Evolutionary conservation across 2,797 vertebrate species (phyloP).

Genomic region (Allobates femoralis): DNA sequence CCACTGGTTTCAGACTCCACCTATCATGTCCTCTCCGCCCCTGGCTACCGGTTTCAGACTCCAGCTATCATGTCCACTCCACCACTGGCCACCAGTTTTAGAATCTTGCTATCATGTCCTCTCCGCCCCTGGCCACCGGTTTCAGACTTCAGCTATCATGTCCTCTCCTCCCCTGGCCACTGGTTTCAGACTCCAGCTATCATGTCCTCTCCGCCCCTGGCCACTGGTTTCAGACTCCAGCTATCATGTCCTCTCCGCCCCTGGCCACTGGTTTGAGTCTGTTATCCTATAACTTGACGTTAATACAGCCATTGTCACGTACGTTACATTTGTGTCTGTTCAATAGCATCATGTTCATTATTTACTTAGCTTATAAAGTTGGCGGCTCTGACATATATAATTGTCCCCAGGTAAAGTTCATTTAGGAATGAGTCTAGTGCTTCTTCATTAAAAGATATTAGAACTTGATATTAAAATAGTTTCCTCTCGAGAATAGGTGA

Average conservation of each 20-base stretch:
- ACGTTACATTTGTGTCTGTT: neutral
- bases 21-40: too few species aligned
- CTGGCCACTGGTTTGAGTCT: neutral
- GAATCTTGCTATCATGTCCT: too few species aligned
- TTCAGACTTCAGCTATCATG: neutral
- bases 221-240: neutral
- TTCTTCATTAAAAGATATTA: slow-evolving; percentile 45
- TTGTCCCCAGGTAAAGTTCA: slow-evolving; percentile 31
- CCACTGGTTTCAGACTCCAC: neutral
- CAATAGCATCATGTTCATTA: neutral
- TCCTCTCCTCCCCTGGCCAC: too few species aligned
- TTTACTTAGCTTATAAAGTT: neutral
- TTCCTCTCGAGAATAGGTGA: neutral
- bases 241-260: too few species aligned
- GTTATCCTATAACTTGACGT: neutral
- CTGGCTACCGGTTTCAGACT: neutral
- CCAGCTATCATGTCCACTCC: too few species aligned
- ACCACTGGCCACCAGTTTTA: neutral
- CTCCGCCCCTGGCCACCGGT: too few species aligned
- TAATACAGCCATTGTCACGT: neutral
- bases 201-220: too few species aligned
- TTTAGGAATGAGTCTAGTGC: slow-evolving; percentile 6
- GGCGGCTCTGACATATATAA: slow-evolving; percentile 22
- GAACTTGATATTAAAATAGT: slow-evolving; percentile 38
- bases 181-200: neutral